A percentile compares a stretch with the other conserved stretches of the same genome.
phyloP scores from a whole-genome alignment of 2,797 vertebrate species.

The Hippopotamyrus pictus region DNA sequence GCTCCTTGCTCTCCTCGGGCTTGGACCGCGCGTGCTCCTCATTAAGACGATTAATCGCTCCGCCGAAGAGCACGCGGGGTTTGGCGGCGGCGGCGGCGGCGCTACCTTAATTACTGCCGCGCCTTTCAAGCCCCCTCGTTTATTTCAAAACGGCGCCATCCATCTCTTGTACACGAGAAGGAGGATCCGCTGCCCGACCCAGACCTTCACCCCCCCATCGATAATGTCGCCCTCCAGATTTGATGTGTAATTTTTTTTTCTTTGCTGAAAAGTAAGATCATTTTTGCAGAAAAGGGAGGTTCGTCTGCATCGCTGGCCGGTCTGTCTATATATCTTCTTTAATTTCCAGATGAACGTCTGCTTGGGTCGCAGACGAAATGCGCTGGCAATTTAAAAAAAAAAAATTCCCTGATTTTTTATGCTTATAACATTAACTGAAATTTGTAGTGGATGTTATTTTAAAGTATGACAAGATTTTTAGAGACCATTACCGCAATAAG shows the following conservation, averaged over 20 bases:
- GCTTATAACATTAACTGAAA: neutral
- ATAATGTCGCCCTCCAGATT: neutral
- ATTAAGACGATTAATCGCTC: slow-evolving; percentile 61
- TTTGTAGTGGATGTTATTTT: neutral
- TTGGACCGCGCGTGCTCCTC: slow-evolving; percentile 48
- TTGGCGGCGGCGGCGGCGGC: slow-evolving; percentile 1
- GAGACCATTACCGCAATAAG: neutral
- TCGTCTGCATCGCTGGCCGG: neutral
- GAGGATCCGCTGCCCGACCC: neutral
- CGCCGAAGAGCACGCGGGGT: slow-evolving; percentile 20
- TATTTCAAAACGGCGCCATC: neutral
- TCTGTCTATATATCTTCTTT: neutral
- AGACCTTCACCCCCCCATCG: slow-evolving; percentile 34
- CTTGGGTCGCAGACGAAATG: neutral
- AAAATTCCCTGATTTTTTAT: neutral
- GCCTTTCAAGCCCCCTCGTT: neutral
- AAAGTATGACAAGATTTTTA: neutral
- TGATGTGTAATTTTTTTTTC: neutral
- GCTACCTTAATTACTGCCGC: neutral
- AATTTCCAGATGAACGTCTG: neutral
- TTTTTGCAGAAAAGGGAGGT: neutral
- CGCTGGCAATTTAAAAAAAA: neutral
- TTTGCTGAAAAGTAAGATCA: neutral
- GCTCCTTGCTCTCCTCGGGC: slow-evolving; percentile 40
- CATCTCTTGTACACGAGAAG: neutral